Base-by-base conservation (phyloP, 2,113 vertebrate genomes). In the Phasianus colchicus region DNA sequence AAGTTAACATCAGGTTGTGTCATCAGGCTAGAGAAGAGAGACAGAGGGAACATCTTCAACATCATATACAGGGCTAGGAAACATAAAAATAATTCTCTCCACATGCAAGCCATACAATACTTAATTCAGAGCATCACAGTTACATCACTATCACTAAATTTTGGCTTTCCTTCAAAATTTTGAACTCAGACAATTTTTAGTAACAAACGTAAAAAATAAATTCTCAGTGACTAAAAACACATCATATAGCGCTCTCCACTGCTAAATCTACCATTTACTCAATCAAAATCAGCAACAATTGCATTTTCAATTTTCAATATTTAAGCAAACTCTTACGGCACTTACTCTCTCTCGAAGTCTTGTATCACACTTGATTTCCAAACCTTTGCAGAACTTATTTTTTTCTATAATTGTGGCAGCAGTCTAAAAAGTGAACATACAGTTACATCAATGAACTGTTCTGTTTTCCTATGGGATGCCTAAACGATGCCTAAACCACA, bases 341-440 rank as follows among this genome's bases (percentile, higher is more conserved):
- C 98, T 98, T 93, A 99, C 99, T 97, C 98, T 97, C 94, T 99
- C 99, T 92, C 98, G 97, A 87, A 99, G 99, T 96, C 98, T 98
- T 38, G 97, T 94, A 82, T 99, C 99, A 70, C 97, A 97, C 40
- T 97, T 95, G 88, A 99, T 98, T 91, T 98, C 97, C 83, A 97
- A 81, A 58, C 97, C 98, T 93, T 97, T 98, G 86, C 98, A 98
- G 92, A 98, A 97, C 65, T 95, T 95, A 89, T 97, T 99, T 93
- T 98, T 98, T 86, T 92, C 98, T 96, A 99, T 91, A 97, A 99
- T 99, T 25, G 97, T 96, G 77, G 98, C 97, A 81, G 99, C 98
- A 3, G 99, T 99, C 99, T 99, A 95, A 90, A 92, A 95, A 81
- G 29, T 67, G 90, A 96, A 94, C 25, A 87, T 3, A 84, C 1